Conservation (phyloP, 2,888 invertebrate species). For the Tridacna gigas region DNA sequence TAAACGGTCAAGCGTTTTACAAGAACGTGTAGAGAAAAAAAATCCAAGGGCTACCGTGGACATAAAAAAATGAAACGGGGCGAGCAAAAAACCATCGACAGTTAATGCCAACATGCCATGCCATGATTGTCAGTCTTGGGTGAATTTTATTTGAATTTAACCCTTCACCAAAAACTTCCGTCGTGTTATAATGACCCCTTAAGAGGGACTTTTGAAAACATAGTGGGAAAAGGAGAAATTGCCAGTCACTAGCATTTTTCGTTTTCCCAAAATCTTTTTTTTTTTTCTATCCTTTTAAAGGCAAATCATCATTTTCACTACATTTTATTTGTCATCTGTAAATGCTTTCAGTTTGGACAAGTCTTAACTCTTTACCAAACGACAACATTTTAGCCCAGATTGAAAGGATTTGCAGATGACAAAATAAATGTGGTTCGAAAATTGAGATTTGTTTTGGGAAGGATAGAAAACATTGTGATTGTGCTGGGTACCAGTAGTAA, state of each 20-base stretch:
- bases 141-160: constrained; percentile 30
- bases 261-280: background rate
- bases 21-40: constrained; percentile 7
- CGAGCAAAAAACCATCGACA: constrained; percentile 34
- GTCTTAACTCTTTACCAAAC: too few relatives aligned
- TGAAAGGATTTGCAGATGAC: too few relatives aligned
- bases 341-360: background rate
- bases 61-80: constrained; percentile 39
- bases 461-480: too few relatives aligned
- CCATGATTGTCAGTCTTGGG: constrained; percentile 27
- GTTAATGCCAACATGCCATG: constrained; percentile 52
- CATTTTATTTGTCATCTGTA: background rate
- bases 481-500: too few relatives aligned
- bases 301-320: background rate
- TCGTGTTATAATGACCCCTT: background rate
- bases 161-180: background rate
- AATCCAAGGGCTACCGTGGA: background rate
- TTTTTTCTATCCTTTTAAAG: background rate
- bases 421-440: too few relatives aligned
- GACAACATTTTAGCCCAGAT: too few relatives aligned
- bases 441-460: too few relatives aligned
- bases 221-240: background rate
- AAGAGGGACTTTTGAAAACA: background rate
- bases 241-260: background rate
- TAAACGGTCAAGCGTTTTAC: constrained; percentile 38